Evolutionary conservation across 2,888 invertebrate genomes (phyloP).

Genomic region (Congeria kusceri): DNA sequence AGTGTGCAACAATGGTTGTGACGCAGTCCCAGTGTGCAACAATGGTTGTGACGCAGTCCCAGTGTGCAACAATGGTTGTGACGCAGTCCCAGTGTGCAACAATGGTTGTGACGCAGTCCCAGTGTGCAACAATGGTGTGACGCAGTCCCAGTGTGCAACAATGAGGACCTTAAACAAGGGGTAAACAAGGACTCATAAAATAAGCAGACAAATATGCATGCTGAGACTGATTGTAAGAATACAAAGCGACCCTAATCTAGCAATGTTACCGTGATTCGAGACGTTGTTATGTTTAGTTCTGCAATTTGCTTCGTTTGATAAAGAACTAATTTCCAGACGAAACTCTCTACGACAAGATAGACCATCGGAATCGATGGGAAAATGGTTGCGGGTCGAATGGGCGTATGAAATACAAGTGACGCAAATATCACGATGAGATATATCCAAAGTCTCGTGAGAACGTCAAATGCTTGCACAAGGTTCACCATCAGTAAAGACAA

Average conservation of each 20-base stretch:
- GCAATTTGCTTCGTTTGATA: not conserved
- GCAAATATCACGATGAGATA: constrained; percentile 34
- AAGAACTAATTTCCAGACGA: not conserved
- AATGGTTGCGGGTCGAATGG: constrained; percentile 43
- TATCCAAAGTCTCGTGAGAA: not conserved
- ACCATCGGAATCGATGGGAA: constrained; percentile 48
- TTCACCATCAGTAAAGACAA: not conserved
- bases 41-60: no score
- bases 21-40: no score
- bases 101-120: no score
- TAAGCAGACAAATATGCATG: no score
- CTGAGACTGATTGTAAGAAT: not conserved
- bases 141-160: not conserved
- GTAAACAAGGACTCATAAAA: not conserved
- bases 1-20: no score
- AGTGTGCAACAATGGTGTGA: no score
- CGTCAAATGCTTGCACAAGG: not conserved
- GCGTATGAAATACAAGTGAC: constrained; percentile 29
- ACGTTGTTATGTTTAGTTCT: constrained; percentile 37
- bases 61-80: no score
- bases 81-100: no score
- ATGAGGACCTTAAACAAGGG: not conserved
- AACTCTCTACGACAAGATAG: not conserved
- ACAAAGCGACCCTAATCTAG: not conserved
- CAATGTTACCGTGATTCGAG: constrained; percentile 8